Conservation (phyloP, 2,113 vertebrate species). For the Rhodinocichla rosea region DNA sequence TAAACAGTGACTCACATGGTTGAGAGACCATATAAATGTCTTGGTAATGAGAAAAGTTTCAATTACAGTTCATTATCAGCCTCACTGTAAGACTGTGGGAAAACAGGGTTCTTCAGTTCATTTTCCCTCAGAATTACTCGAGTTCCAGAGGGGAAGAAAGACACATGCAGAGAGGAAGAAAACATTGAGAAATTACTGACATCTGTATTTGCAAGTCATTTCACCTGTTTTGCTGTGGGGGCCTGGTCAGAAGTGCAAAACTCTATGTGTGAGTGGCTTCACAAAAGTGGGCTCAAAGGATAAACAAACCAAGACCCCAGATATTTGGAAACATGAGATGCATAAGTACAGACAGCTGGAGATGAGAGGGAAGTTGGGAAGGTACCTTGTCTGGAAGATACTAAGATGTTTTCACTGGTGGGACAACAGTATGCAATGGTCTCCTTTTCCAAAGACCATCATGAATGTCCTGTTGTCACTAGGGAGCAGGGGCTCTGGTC, state of each 20-base stretch:
- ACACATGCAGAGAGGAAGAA: neutral
- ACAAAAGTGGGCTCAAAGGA: neutral
- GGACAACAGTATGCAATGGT: neutral
- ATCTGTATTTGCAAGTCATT: neutral
- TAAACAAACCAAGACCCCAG: neutral
- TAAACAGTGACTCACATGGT: slow-evolving; percentile 41
- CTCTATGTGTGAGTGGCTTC: neutral
- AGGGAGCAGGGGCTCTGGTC: neutral
- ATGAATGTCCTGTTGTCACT: neutral
- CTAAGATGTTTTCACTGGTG: neutral
- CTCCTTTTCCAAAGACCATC: neutral
- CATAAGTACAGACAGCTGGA: neutral
- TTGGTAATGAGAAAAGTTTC: slow-evolving; percentile 50
- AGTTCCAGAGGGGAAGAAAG: neutral
- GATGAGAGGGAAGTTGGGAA: neutral
- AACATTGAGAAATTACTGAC: neutral
- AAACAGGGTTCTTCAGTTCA: neutral
- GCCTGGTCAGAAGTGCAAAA: neutral
- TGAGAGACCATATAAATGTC: slow-evolving; percentile 41
- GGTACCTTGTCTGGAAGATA: neutral
- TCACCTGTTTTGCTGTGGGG: neutral
- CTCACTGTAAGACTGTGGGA: neutral
- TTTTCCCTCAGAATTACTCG: neutral
- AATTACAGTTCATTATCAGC: slow-evolving; percentile 51
- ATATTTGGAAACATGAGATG: neutral